Evolutionary conservation across 2,113 vertebrate species (phyloP).

Genomic region (Megatriorchis doriae): DNA sequence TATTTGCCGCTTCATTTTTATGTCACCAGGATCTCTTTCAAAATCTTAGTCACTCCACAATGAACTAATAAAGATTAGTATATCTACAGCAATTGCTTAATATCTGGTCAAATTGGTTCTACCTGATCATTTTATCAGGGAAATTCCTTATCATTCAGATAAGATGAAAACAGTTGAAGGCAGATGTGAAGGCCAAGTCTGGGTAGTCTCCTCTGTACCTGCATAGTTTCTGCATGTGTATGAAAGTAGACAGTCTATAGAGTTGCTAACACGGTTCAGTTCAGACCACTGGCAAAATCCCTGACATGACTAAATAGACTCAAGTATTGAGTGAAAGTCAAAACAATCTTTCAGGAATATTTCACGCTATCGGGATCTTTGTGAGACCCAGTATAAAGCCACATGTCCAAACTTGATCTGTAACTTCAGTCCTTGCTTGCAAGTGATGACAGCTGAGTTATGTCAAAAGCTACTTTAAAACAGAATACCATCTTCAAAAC

Average conservation of each 20-base stretch:
- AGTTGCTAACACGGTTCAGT: neutral
- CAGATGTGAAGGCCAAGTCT: conserved; percentile 12
- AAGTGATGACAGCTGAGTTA: conserved; percentile 4
- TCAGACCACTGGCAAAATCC: neutral
- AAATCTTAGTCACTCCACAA: conserved; percentile 2
- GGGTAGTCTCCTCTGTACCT: neutral
- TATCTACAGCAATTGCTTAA: conserved; percentile 19
- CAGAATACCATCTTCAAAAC: neutral
- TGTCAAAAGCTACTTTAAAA: conserved; percentile 12
- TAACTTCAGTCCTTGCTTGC: neutral
- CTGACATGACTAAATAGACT: neutral
- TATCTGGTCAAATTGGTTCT: conserved; percentile 2
- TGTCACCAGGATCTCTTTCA: conserved; percentile 15
- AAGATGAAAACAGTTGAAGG: conserved; percentile 22
- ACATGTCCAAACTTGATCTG: conserved; percentile 2
- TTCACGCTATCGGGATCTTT: neutral
- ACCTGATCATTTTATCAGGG: neutral
- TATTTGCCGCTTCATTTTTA: conserved; percentile 28
- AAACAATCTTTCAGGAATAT: conserved; percentile 6
- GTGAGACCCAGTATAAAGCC: neutral
- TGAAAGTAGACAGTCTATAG: neutral
- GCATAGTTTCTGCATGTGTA: neutral
- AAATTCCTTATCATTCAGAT: neutral
- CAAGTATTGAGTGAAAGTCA: neutral
- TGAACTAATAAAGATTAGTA: conserved; percentile 17